These are phyloP conservation scores for Adelges cooleyi DNA, from an alignment of 1,140 invertebrate species.

Conservation along the genomic window DNA sequence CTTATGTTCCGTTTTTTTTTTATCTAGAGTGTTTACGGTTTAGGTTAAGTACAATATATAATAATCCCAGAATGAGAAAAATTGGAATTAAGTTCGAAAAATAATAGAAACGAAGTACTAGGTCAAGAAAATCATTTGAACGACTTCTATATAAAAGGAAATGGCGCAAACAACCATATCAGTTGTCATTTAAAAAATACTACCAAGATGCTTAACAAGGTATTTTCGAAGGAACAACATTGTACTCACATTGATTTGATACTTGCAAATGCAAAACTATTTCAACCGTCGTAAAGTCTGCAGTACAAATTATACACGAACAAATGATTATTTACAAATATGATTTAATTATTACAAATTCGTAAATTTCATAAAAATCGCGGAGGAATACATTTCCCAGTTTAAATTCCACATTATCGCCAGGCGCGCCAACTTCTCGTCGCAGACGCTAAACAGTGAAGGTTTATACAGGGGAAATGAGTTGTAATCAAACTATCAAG, in stretches of 20 bases:
- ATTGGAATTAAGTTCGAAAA: neutral
- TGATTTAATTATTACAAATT: neutral
- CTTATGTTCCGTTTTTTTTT: too few species aligned
- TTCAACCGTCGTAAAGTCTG: too few species aligned
- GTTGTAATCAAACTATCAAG: neutral
- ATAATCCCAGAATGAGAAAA: neutral
- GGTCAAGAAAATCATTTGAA: neutral
- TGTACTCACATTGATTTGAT: too few species aligned
- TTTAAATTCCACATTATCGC: constrained; percentile 29
- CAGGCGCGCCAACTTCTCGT: neutral
- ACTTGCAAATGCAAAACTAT: too few species aligned
- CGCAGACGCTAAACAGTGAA: constrained; percentile 13
- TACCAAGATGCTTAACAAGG: too few species aligned
- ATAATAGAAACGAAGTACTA: neutral
- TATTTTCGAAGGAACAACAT: too few species aligned
- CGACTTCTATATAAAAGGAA: neutral
- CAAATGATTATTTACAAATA: too few species aligned
- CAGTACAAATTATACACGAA: too few species aligned
- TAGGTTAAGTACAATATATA: neutral
- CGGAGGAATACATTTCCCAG: constrained; percentile 28
- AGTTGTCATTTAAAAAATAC: constrained; percentile 2
- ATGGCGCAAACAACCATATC: constrained; percentile 22
- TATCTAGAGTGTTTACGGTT: too few species aligned
- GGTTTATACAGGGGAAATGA: neutral
- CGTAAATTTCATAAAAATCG: constrained; percentile 22